Evolutionary conservation across 2,888 invertebrate genomes (phyloP), one percentile per base, ranked within the genome.

Genomic region (Gasteruption jaculator): DNA sequence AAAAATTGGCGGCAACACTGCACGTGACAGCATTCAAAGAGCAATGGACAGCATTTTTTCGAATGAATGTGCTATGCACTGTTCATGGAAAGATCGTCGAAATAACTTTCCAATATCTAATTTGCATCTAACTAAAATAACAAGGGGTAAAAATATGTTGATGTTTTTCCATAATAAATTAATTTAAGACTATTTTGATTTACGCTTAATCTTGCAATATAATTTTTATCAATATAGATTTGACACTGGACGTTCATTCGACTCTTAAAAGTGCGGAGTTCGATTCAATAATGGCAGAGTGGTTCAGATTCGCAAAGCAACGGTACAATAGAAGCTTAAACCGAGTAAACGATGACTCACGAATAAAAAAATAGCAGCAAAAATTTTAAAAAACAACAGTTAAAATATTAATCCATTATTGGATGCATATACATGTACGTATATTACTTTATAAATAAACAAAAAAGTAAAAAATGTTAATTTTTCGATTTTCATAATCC

Each of bases 241-340:
- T 32, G 16, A 19, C 32, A 31, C 19, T 41, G 14, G 41, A 36
- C 31, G 22, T 24, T 20, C 18, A 36, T 30, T 37, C 25, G 14
- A 22, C 36, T 19, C 25, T 20, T 14, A 41, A 41, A 21, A 26
- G 37, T 31, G 37, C 37, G 31, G 30, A 30, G 19, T 35, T 36
- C n/a, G 36, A 41, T 36, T 35, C 35, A 21, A 41, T 37, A 31
- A 26, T 36, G 31, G 30, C 24, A 10, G 41, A 41, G 26, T 41
- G 41, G 41, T 41, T 36, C 19, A 24, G 41, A 26, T 41, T 41
- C 32, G 36, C 24, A 8, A 41, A 41, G 14, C 41, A 41, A 11
- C 41, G 41, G n/a, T n/a, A n/a, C n/a, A n/a, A n/a, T n/a, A n/a
- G n/a, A n/a, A n/a, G n/a, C n/a, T n/a, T n/a, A n/a, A n/a, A n/a